phyloP scores from a whole-genome alignment of 2,113 vertebrate species.

The Platycercus adscitus region DNA sequence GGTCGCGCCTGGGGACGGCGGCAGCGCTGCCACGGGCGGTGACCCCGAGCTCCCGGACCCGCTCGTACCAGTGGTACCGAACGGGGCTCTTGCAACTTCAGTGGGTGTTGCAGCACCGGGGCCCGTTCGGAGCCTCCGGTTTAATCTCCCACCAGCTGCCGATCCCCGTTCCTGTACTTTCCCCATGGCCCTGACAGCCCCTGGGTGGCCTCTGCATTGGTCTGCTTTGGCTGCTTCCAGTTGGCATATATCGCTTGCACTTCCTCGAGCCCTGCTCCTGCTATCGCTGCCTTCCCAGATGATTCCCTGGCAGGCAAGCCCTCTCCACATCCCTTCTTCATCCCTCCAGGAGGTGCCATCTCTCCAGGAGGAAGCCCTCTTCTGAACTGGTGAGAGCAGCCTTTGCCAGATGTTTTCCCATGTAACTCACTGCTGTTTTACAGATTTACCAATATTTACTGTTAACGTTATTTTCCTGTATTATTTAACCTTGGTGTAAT shows the following conservation, averaged over 20 bases:
- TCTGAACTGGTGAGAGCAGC: background rate
- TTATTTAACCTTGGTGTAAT: background rate
- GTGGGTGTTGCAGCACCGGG: background rate
- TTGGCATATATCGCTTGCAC: rapidly evolving
- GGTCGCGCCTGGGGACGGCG: background rate
- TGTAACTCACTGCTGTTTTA: background rate
- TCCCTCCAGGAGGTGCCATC: background rate
- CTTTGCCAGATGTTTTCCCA: background rate
- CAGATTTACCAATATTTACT: background rate
- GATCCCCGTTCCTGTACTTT: background rate
- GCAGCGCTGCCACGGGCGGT: background rate
- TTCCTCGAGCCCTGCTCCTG: background rate
- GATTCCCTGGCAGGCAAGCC: background rate
- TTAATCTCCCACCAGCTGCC: background rate
- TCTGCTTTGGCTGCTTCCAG: background rate
- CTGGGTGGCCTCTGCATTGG: background rate
- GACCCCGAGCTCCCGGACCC: background rate
- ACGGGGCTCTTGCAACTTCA: background rate
- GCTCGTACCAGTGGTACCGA: background rate
- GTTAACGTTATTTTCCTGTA: background rate
- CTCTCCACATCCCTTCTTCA: background rate
- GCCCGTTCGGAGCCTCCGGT: background rate
- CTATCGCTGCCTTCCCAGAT: background rate
- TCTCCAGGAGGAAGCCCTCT: background rate
- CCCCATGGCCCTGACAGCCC: background rate